These are phyloP conservation scores for Andrena camellia DNA, from an alignment of 2,888 invertebrate species.

Conservation along the genomic window DNA sequence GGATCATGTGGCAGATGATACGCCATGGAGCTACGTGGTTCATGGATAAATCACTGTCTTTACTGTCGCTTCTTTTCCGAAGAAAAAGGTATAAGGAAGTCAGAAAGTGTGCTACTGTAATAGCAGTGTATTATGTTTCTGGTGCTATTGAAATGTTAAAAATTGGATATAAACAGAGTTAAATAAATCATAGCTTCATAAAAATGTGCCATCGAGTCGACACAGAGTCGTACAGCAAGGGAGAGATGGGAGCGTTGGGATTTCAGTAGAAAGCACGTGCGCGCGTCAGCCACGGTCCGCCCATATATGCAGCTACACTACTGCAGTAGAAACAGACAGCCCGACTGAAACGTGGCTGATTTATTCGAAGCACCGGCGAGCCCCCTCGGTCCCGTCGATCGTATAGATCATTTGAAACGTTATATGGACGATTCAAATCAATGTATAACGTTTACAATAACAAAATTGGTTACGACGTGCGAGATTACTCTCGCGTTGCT, in stretches of 20 bases:
- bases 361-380: background rate
- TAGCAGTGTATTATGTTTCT: background rate
- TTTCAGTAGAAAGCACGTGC: background rate
- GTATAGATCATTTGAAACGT: background rate
- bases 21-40: background rate
- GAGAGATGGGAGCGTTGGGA: background rate
- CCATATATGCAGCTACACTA: background rate
- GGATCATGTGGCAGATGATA: slow-evolving; percentile 12
- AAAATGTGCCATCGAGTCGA: background rate
- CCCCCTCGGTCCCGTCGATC: background rate
- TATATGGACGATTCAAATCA: too few species aligned
- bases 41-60: too few species aligned
- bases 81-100: too few species aligned
- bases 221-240: background rate
- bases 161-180: too few species aligned
- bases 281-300: background rate
- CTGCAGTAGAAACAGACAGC: background rate
- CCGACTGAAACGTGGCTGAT: background rate
- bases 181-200: background rate
- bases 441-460: background rate
- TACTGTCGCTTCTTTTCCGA: too few species aligned
- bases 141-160: background rate
- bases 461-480: background rate
- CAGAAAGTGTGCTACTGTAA: background rate
- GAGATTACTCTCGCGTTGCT: background rate